Percentiles rank a stretch among this genome's conserved stretches.
Conservation (phyloP, 2,888 invertebrate genomes). For the Orthosia incerta region DNA sequence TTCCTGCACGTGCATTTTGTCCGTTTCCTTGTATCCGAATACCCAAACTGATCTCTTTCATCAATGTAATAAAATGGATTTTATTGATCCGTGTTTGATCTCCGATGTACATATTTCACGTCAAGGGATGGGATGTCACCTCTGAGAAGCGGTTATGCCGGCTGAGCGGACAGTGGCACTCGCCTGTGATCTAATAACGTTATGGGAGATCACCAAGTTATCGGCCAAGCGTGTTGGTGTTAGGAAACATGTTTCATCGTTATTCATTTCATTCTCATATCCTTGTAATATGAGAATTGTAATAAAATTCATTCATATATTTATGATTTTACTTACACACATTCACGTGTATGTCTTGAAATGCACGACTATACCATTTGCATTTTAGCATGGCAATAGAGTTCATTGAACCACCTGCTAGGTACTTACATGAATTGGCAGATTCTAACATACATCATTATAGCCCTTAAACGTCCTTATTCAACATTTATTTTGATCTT, state of each 20-base stretch:
- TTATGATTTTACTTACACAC: too few relatives aligned
- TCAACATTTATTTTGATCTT: too few relatives aligned
- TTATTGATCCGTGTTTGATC: slow-evolving; percentile 21
- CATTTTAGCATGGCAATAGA: neutral
- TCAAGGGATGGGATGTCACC: slow-evolving; percentile 24
- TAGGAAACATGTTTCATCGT: slow-evolving; percentile 18
- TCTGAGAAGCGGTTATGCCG: slow-evolving; percentile 44
- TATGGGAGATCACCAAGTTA: slow-evolving; percentile 36
- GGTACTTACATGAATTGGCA: too few relatives aligned
- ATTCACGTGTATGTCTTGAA: neutral
- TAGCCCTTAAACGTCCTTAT: too few relatives aligned
- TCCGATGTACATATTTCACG: slow-evolving; percentile 2
- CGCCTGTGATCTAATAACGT: slow-evolving; percentile 40
- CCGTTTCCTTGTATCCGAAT: too few relatives aligned
- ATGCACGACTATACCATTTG: neutral
- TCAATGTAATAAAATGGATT: neutral
- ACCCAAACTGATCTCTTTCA: neutral
- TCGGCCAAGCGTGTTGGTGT: slow-evolving; percentile 14
- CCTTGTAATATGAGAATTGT: neutral
- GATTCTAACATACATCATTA: too few relatives aligned
- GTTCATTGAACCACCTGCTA: too few relatives aligned
- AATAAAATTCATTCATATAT: neutral
- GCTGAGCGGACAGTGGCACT: slow-evolving; percentile 33
- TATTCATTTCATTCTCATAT: too few relatives aligned
- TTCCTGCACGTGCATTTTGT: too few relatives aligned